phyloP scores from a whole-genome alignment of 2,888 invertebrate genomes.

The Trissoscelio sp. region DNA sequence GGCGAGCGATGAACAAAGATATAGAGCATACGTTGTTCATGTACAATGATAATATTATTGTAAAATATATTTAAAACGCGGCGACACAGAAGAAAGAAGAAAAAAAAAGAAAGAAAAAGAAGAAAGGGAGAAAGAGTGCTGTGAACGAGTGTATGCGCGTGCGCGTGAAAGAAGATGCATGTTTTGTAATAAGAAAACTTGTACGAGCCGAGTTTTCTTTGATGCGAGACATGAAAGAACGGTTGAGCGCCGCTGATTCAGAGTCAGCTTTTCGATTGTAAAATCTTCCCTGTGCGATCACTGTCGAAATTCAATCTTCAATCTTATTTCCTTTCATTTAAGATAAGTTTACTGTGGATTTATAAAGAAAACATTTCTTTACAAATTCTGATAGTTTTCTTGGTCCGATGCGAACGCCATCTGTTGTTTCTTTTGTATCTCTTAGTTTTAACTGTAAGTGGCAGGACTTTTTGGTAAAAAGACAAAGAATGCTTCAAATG shows the following conservation, averaged over 20 bases:
- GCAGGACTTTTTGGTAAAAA: slow-evolving; percentile 37
- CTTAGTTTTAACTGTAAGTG: slow-evolving; percentile 45
- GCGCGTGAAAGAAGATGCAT: slow-evolving; percentile 72
- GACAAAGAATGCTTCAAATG: slow-evolving; percentile 51
- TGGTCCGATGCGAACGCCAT: slow-evolving; percentile 30
- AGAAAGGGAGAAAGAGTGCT: slow-evolving; percentile 36
- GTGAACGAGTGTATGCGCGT: slow-evolving; percentile 45
- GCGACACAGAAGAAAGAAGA: slow-evolving; percentile 67
- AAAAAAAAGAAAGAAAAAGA: neutral
- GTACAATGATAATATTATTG: slow-evolving; percentile 83
- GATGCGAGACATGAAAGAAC: slow-evolving; percentile 71
- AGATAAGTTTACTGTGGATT: neutral
- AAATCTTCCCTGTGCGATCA: slow-evolving; percentile 42
- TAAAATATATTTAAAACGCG: slow-evolving; percentile 83
- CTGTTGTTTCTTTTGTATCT: slow-evolving; percentile 46
- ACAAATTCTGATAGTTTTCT: neutral
- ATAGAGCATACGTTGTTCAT: slow-evolving; percentile 82
- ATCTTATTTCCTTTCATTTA: slow-evolving; percentile 22
- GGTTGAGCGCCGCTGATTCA: slow-evolving; percentile 74
- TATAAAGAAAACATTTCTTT: neutral
- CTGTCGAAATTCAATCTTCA: slow-evolving; percentile 10
- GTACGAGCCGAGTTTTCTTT: slow-evolving; percentile 73
- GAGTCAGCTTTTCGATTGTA: slow-evolving; percentile 75
- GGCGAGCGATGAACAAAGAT: slow-evolving; percentile 75
- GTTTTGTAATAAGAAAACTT: slow-evolving; percentile 78